Evolutionary conservation across 2,888 invertebrate genomes (phyloP), one percentile per base, ranked within the genome.

Genomic region (Drosophila phalerata): DNA sequence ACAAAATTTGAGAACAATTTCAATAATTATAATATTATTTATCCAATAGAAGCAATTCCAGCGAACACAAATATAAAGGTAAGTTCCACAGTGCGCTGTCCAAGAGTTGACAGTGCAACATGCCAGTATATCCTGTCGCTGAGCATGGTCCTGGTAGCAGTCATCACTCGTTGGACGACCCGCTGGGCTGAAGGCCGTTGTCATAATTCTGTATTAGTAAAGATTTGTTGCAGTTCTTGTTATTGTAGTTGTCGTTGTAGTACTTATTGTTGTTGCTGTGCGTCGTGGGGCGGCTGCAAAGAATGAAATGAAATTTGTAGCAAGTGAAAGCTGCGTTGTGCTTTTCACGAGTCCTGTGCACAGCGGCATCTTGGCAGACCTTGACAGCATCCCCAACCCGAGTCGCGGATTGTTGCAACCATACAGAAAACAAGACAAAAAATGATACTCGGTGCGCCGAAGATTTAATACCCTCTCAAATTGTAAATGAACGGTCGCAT

Each of bases 191-290:
- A 87, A 84, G 87, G 83, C 66, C 83, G 85, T 77, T 77, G 65
- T 64, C 80, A 76, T 87, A 67, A 79, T 78, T 85, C 71, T 74
- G 77, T 63, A 83, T 85, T 87, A 85, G 83, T 69, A 85, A 79
- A 81, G 81, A 73, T 85, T 81, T 82, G 79, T 77, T 86, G 85
- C 77, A 68, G 79, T 69, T 77, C 45, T 34, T 10, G 28, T 38
- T 38, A n/a, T 17, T 34, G 22, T 48, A 19, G 8, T 17, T 25
- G 3, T 28, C 11, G 10, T 40, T 25, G n/a, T n/a, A 32, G 55
- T 34, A 34, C 40, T 62, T 56, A 53, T 53, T 68, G 52, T 64
- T 69, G 48, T 52, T 52, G 62, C 63, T 62, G 32, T 17, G 30
- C 48, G 11, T 43, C 68, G 57, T 40, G 43, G 34, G 49, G 34